A percentile compares a stretch with the other conserved stretches of the same genome.
These are phyloP conservation scores for Odocoileus hemionus DNA, from an alignment of 2,113 vertebrate species.

Conservation along the genomic window DNA sequence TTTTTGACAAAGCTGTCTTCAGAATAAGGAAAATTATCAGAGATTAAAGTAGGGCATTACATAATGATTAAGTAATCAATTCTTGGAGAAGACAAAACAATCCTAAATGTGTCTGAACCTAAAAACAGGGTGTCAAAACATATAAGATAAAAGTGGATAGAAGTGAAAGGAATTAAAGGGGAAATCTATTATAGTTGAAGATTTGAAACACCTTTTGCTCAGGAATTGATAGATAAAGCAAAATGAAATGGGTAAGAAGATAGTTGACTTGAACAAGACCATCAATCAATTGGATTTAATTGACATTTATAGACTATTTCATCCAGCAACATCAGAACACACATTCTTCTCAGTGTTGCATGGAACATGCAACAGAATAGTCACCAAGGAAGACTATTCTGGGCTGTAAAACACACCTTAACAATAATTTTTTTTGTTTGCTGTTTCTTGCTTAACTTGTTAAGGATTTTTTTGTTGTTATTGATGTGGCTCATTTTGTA, in stretches of 20 bases:
- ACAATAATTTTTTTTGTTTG: not conserved
- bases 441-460: not conserved
- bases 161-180: not conserved
- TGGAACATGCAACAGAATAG: not conserved
- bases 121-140: not conserved
- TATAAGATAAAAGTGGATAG: not conserved
- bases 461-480: not conserved
- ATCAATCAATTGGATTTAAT: not conserved
- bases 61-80: not conserved
- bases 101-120: not conserved
- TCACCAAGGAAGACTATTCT: not conserved
- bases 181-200: not conserved
- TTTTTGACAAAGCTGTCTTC: not conserved
- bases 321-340: not conserved
- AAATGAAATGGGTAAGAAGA: not conserved
- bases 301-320: not conserved
- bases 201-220: not conserved
- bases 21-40: not conserved
- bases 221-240: not conserved
- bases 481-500: not conserved
- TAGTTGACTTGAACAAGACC: not conserved
- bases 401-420: not conserved
- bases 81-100: not conserved
- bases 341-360: not conserved
- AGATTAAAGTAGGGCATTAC: not conserved